phyloP scores from a whole-genome alignment of 2,113 vertebrate genomes.

The Hirundichthys speculiger region DNA sequence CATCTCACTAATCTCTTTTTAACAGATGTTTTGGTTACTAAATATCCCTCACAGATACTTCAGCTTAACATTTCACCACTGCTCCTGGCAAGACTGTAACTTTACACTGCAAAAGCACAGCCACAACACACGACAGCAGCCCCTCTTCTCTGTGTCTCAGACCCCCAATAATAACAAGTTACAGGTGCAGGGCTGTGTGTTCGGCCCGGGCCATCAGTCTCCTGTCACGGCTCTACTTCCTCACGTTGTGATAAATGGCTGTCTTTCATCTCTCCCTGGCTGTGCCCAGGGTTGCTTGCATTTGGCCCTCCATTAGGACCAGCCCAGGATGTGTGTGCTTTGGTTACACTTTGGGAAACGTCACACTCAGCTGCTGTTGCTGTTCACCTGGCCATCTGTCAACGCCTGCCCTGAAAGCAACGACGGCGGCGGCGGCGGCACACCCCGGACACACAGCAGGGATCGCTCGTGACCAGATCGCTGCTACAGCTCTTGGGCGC shows the following conservation, averaged over 20 bases:
- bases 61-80: too few relatives aligned
- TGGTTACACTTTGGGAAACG: constrained; percentile 52
- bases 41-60: too few relatives aligned
- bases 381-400: constrained; percentile 69
- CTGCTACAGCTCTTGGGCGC: constrained; percentile 40
- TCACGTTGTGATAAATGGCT: constrained; percentile 61
- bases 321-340: constrained; percentile 43
- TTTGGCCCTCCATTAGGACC: constrained; percentile 56
- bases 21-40: too few relatives aligned
- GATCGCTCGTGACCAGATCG: constrained; percentile 60
- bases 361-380: constrained; percentile 44
- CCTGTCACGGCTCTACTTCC: constrained; percentile 54
- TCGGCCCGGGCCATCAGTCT: constrained; percentile 38
- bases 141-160: constrained; percentile 20
- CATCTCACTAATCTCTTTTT: too few relatives aligned
- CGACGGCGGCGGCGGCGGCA: constrained; percentile 35
- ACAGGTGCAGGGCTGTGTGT: constrained; percentile 63
- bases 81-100: constrained; percentile 10
- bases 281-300: constrained; percentile 41
- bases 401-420: constrained; percentile 53
- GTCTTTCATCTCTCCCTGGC: constrained; percentile 63
- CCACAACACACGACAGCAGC: constrained; percentile 24
- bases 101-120: constrained; percentile 32
- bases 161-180: constrained; percentile 55
- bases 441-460: constrained; percentile 43